Conservation (phyloP, 2,113 vertebrate genomes). For the Nanorana parkeri region DNA sequence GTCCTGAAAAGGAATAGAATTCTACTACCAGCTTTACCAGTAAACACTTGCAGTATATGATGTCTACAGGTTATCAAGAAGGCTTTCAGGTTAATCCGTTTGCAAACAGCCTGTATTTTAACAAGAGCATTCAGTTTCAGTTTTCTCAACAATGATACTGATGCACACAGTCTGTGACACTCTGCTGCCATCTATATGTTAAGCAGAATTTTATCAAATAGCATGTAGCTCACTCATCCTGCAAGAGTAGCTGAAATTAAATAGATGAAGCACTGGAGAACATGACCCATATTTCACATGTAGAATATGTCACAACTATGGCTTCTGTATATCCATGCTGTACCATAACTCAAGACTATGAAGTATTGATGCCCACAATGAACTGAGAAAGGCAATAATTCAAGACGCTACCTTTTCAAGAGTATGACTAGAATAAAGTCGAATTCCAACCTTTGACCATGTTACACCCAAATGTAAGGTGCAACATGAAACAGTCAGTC, state of each 20-base stretch:
- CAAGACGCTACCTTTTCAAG: no score
- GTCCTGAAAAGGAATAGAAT: no score
- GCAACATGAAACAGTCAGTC: no score
- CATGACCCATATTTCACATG: neutral
- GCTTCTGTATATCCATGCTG: neutral
- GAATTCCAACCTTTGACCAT: no score
- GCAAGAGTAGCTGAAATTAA: no score
- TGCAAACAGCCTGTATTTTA: constrained; percentile 62
- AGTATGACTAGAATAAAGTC: neutral
- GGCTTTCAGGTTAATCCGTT: constrained; percentile 67
- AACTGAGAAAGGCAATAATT: no score
- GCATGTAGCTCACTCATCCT: neutral
- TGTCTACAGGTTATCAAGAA: constrained; percentile 21
- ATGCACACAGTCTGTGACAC: constrained; percentile 67
- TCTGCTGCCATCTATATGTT: constrained; percentile 91
- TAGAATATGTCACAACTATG: neutral
- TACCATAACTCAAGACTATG: no score
- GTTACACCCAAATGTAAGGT: no score
- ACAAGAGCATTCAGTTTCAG: constrained; percentile 59
- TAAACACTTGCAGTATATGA: neutral
- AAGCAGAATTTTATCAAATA: constrained; percentile 63
- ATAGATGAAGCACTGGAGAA: no score
- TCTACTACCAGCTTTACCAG: no score
- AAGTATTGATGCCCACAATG: no score
- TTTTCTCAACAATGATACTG: constrained; percentile 15